phyloP scores from a whole-genome alignment of 2,888 invertebrate species.

The Ernsta delagoae region DNA sequence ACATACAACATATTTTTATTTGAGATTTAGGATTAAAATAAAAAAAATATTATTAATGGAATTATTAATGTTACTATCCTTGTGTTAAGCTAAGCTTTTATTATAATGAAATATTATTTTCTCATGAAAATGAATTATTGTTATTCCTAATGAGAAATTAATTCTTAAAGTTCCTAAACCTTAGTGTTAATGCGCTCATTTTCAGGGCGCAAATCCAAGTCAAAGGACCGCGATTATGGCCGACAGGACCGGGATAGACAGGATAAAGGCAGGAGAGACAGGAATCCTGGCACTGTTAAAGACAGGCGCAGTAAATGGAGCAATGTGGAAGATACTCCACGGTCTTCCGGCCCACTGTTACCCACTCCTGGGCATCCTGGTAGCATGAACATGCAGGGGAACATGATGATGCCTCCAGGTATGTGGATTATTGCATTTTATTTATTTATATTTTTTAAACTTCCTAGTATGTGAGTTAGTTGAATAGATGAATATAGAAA shows the following conservation, averaged over 20 bases:
- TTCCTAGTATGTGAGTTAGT: no score
- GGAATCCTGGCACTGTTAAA: slow-evolving; percentile 25
- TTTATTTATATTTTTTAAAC: no score
- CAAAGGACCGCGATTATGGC: slow-evolving; percentile 46
- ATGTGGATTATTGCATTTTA: slow-evolving; percentile 3
- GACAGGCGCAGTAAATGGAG: slow-evolving; percentile 55
- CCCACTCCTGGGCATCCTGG: not conserved
- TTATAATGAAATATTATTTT: no score
- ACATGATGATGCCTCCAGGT: slow-evolving; percentile 57
- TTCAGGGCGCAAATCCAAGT: slow-evolving; percentile 10
- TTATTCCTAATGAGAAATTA: no score
- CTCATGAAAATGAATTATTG: no score
- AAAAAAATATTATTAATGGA: no score
- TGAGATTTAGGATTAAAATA: no score
- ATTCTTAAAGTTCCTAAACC: no score
- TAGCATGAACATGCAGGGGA: slow-evolving; percentile 23
- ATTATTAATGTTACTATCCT: no score
- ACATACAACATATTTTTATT: no score
- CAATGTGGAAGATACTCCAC: slow-evolving; percentile 35
- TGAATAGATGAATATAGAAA: no score
- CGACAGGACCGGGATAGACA: slow-evolving; percentile 42
- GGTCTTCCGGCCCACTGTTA: slow-evolving; percentile 5
- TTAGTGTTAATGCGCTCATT: slow-evolving; percentile 34
- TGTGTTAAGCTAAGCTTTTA: no score
- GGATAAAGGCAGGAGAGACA: slow-evolving; percentile 38